Evolutionary conservation across 2,888 invertebrate genomes (phyloP).

Genomic region (Elaeidobius kamerunicus): DNA sequence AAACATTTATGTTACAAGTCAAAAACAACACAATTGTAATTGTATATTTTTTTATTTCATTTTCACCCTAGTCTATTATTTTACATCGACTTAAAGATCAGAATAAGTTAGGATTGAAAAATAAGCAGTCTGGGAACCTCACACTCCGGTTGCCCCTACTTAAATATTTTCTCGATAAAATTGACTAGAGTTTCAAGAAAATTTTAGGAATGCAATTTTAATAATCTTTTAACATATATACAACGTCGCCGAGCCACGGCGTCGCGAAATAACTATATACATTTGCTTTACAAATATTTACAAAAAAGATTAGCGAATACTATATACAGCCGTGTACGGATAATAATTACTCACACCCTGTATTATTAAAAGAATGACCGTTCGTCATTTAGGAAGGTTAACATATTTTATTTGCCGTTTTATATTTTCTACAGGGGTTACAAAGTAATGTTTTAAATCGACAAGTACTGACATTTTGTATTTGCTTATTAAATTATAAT

Average conservation of each 20-base stretch:
- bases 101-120: constrained; percentile 40
- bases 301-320: constrained; percentile 20
- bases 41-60: constrained; percentile 29
- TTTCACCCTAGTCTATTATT: constrained; percentile 47
- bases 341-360: too few relatives aligned
- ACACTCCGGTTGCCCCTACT: constrained; percentile 18
- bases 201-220: constrained; percentile 46
- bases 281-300: constrained; percentile 19
- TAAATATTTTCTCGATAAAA: constrained; percentile 35
- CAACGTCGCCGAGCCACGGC: constrained; percentile 7
- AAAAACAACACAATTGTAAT: too few relatives aligned
- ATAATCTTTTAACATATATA: constrained; percentile 42
- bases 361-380: not conserved
- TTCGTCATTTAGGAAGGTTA: too few relatives aligned
- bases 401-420: too few relatives aligned
- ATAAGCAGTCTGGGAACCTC: constrained; percentile 30
- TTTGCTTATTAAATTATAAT: too few relatives aligned
- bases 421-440: too few relatives aligned
- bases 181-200: constrained; percentile 48
- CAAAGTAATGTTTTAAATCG: too few relatives aligned
- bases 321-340: constrained; percentile 4
- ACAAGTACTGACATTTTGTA: too few relatives aligned
- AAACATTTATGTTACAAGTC: too few relatives aligned
- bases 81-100: constrained; percentile 47
- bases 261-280: constrained; percentile 20